Base-by-base conservation (phyloP, 2,888 invertebrate species). In the Ferdinandea cuprea region DNA sequence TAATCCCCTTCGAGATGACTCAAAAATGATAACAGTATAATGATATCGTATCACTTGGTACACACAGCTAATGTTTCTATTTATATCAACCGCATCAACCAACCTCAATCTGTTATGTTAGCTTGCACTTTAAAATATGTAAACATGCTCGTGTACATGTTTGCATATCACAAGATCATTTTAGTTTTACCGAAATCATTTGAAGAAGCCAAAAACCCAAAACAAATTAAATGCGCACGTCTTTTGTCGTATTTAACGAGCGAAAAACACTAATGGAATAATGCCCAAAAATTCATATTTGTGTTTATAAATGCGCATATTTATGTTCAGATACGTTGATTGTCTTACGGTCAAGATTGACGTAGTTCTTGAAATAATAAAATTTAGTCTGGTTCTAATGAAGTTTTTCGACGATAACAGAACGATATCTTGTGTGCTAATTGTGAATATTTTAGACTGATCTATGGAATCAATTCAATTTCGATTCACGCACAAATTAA, bases 401-500 rank as follows among this genome's bases (percentile, higher is more conserved):
- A 15, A 37, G 1, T 13, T 37, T 37, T 37, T 37, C 37, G n/a
- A n/a, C 37, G 13, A 37, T 35, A n/a, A 5, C 35, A 35, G 35
- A 15, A 15, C 7, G 3, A 42, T 42, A 15, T 3, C 8, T 42
- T 42, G n/a, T 35, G 35, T 56, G 56, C 13, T 46, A 25, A n/a
- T 44, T 44, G 9, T 4, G 9, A 28, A 11, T n/a, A 3, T 17
- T 0, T n/a, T 21, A n/a, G 37, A 37, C 17, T 35, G 52, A 28
- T 40, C 13, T 11, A 21, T 8, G 2, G 35, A 63, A 54, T 50
- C 44, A 15, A 25, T 68, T 73, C 68, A 79, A 68, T 79, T 79
- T 73, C 79, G 73, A 63, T 79, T 56, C 61, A 73, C 56, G 61
- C 73, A 79, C 79, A 68, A 56, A 72, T n/a, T n/a, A n/a, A n/a